These are phyloP conservation scores for Drosophila fuyamai DNA, from an alignment of 1,140 invertebrate genomes.

Conservation along the genomic window DNA sequence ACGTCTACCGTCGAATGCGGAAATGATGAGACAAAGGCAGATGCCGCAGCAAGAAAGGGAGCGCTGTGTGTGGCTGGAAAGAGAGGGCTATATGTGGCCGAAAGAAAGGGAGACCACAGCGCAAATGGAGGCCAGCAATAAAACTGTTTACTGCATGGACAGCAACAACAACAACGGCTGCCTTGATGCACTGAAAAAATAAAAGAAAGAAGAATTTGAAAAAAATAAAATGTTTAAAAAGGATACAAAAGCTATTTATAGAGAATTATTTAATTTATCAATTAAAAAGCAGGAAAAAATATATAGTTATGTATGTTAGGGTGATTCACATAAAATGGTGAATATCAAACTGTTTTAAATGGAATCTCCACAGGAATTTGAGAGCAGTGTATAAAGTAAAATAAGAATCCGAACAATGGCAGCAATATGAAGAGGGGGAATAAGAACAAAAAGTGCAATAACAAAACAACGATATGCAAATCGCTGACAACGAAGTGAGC, in stretches of 20 bases:
- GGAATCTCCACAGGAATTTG: neutral
- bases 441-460: slow-evolving; percentile 39
- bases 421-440: slow-evolving; percentile 33
- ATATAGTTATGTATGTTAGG: no score
- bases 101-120: slow-evolving; percentile 40
- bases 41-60: neutral
- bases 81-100: neutral
- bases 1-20: slow-evolving; percentile 63
- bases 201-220: neutral
- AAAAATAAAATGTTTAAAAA: no score
- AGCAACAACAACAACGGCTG: slow-evolving; percentile 21
- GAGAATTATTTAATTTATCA: no score
- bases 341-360: no score
- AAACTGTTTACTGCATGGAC: slow-evolving; percentile 66
- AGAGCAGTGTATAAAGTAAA: slow-evolving; percentile 7
- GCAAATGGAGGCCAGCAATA: slow-evolving; percentile 60
- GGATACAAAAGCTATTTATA: no score
- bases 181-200: neutral
- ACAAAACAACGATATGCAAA: slow-evolving; percentile 62
- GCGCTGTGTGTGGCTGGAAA: neutral
- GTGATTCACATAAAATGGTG: no score
- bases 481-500: slow-evolving; percentile 52
- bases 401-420: slow-evolving; percentile 39
- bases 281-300: no score
- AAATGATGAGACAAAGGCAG: slow-evolving; percentile 62